A percentile compares a stretch with the other conserved stretches of the same genome.
These are phyloP conservation scores for Gasteruption jaculator DNA, from an alignment of 2,888 invertebrate species.

Conservation along the genomic window DNA sequence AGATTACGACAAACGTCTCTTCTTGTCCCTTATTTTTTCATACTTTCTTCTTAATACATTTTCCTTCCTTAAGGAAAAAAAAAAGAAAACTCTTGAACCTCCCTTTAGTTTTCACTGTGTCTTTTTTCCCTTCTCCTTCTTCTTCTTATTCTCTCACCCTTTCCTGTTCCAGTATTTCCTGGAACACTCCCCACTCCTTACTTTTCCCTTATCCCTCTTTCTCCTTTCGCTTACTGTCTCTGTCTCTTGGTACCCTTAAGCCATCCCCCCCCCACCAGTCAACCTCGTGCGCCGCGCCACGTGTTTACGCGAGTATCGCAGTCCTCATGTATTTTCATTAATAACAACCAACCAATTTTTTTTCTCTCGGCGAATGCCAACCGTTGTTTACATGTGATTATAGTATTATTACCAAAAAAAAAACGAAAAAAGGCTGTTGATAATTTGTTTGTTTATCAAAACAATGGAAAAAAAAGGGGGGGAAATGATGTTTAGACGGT, in stretches of 20 bases:
- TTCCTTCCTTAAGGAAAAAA: no score
- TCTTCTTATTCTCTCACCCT: slow-evolving; percentile 11
- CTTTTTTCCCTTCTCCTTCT: slow-evolving; percentile 11
- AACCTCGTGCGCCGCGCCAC: slow-evolving; percentile 40
- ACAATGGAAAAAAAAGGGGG: no score
- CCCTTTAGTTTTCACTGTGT: slow-evolving; percentile 22
- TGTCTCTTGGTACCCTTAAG: slow-evolving; percentile 19
- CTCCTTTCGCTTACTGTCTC: slow-evolving; percentile 17
- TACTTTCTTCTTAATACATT: background rate
- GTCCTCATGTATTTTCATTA: slow-evolving; percentile 11
- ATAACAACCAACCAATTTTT: no score
- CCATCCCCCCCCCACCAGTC: slow-evolving; percentile 13
- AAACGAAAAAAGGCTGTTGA: slow-evolving; percentile 10
- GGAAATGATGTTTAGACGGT: no score
- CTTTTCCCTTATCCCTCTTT: slow-evolving; percentile 13
- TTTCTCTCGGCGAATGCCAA: no score
- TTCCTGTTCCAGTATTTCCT: slow-evolving; percentile 5
- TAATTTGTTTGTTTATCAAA: no score
- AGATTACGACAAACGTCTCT: slow-evolving; percentile 21
- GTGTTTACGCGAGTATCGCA: slow-evolving; percentile 26
- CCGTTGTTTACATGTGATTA: no score
- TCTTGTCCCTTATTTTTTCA: slow-evolving; percentile 2
- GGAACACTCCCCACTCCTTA: slow-evolving; percentile 14
- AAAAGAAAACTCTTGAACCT: no score
- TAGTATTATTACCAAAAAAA: no score